Evolutionary conservation across 2,888 invertebrate genomes (phyloP).

Genomic region (Thelaira solivaga): DNA sequence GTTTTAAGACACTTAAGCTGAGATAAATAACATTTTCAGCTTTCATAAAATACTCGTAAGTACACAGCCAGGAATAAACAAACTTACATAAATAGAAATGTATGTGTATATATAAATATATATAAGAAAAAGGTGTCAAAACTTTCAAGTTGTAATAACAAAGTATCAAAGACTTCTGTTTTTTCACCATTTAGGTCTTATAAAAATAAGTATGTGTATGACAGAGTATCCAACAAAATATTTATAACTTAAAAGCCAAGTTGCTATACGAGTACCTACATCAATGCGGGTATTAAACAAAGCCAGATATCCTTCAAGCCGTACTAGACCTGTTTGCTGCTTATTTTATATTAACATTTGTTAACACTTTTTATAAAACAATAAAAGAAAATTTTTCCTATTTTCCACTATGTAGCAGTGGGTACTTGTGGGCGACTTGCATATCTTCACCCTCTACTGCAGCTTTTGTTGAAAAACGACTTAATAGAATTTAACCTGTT

Average conservation of each 20-base stretch:
- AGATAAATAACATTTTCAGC: slow-evolving; percentile 61
- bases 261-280: no score
- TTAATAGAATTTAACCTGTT: slow-evolving; percentile 37
- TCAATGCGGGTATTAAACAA: background rate
- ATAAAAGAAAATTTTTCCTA: background rate
- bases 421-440: no score
- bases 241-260: slow-evolving; percentile 4
- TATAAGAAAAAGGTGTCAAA: slow-evolving; percentile 56
- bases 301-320: slow-evolving; percentile 2
- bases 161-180: slow-evolving; percentile 53
- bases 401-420: background rate
- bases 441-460: no score
- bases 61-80: no score
- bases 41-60: slow-evolving; percentile 45
- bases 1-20: slow-evolving; percentile 53
- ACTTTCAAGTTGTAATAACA: slow-evolving; percentile 57
- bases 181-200: slow-evolving; percentile 1
- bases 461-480: background rate
- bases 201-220: background rate
- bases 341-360: background rate
- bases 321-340: slow-evolving; percentile 25
- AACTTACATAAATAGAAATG: no score
- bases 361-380: background rate
- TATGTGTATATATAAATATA: background rate
- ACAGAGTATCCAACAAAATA: background rate